These are phyloP conservation scores for Nannoperca australis DNA, from an alignment of 2,797 vertebrate genomes.

Conservation along the genomic window DNA sequence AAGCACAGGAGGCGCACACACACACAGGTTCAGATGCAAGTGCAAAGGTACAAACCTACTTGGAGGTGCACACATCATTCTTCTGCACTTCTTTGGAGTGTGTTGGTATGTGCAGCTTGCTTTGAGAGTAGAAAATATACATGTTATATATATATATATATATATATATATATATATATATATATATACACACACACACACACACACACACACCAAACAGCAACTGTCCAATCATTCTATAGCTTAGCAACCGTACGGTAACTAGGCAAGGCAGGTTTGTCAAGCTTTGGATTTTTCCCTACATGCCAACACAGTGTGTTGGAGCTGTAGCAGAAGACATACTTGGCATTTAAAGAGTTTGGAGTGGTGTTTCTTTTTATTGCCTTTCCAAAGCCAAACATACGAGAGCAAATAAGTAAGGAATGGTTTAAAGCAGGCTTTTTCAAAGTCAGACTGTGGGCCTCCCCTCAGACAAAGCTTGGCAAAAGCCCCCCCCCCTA, in stretches of 20 bases:
- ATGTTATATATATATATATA: too few species aligned
- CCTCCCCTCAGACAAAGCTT: too few species aligned
- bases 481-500: too few species aligned
- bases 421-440: not conserved
- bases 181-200: too few species aligned
- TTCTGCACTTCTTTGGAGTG: not conserved
- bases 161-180: too few species aligned
- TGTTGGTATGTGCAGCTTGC: not conserved
- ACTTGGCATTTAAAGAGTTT: not conserved
- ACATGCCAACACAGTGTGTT: not conserved
- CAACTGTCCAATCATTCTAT: not conserved
- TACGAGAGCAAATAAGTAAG: not conserved
- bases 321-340: not conserved
- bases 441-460: too few species aligned
- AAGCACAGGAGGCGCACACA: conserved; percentile 47
- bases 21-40: conserved; percentile 19
- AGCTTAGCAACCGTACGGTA: not conserved
- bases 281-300: not conserved
- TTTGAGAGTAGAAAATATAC: not conserved
- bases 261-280: not conserved
- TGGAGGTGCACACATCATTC: not conserved
- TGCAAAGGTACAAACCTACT: not conserved
- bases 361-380: not conserved
- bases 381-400: not conserved
- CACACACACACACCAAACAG: not conserved